Conservation (phyloP, 2,797 vertebrate species). For the Mus caroli region DNA sequence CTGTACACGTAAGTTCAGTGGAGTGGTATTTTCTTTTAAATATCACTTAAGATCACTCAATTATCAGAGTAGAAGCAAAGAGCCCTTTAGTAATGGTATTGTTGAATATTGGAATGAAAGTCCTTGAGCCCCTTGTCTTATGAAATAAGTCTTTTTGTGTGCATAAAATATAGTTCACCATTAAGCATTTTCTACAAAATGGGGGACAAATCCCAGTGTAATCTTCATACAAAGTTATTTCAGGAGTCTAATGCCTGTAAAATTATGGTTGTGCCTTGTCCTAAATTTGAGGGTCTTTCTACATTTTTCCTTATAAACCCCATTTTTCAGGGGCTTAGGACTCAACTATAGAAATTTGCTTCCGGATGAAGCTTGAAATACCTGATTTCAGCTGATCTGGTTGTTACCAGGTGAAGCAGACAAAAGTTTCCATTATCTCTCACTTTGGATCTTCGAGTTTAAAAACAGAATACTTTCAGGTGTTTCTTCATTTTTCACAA, state of each 20-base stretch:
- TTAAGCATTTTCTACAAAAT: slow-evolving; percentile 88
- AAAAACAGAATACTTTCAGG: slow-evolving; percentile 51
- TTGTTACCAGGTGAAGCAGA: slow-evolving; percentile 66
- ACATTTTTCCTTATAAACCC: slow-evolving; percentile 82
- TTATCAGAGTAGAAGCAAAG: slow-evolving; percentile 77
- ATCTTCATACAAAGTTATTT: slow-evolving; percentile 88
- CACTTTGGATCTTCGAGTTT: slow-evolving; percentile 60
- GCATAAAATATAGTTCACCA: slow-evolving; percentile 87
- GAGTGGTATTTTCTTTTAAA: slow-evolving; percentile 80
- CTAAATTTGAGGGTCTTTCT: slow-evolving; percentile 86
- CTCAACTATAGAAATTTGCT: slow-evolving; percentile 81
- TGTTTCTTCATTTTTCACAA: slow-evolving; percentile 68
- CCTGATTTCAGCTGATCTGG: slow-evolving; percentile 71
- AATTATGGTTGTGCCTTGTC: slow-evolving; percentile 85
- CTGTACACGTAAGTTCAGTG: slow-evolving; percentile 76
- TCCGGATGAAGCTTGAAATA: slow-evolving; percentile 76
- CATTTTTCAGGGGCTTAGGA: slow-evolving; percentile 85
- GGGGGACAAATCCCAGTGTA: slow-evolving; percentile 86
- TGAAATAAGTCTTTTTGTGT: slow-evolving; percentile 85
- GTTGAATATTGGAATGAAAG: slow-evolving; percentile 86
- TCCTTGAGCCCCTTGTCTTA: slow-evolving; percentile 85
- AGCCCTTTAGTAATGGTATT: slow-evolving; percentile 80
- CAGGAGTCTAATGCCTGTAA: slow-evolving; percentile 86
- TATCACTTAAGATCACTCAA: slow-evolving; percentile 82
- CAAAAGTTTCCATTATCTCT: slow-evolving; percentile 59